phyloP scores from a whole-genome alignment of 2,113 vertebrate species.

The Ardeotis arabs region DNA sequence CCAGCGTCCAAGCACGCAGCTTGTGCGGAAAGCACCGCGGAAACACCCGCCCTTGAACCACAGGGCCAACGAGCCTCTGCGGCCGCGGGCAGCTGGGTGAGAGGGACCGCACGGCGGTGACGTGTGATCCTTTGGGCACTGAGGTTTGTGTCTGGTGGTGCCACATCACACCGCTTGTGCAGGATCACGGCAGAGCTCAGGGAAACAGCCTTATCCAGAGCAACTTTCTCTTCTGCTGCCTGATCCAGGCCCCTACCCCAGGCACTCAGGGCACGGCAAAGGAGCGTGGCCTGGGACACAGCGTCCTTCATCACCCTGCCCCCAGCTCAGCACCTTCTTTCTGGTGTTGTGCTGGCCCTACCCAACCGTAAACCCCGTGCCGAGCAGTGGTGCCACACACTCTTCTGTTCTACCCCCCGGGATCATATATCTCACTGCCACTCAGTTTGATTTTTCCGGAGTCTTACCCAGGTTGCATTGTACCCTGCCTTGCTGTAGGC shows the following conservation, averaged over 20 bases:
- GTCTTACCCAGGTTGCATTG: neutral
- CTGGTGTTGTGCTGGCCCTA: neutral
- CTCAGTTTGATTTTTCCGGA: neutral
- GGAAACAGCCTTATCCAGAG: neutral
- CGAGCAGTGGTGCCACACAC: neutral
- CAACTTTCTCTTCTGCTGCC: neutral
- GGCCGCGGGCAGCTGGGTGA: neutral
- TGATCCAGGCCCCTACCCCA: neutral
- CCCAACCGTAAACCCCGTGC: neutral
- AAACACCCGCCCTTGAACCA: neutral
- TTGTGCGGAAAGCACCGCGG: neutral
- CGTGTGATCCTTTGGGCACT: neutral
- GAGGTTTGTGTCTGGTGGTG: neutral
- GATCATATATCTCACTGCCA: neutral
- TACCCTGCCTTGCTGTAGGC: neutral
- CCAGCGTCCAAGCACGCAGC: neutral
- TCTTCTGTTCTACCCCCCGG: neutral
- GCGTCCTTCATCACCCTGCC: neutral
- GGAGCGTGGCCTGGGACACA: neutral
- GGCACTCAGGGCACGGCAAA: neutral
- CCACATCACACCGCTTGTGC: neutral
- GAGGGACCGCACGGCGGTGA: too few relatives aligned
- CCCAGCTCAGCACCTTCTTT: neutral
- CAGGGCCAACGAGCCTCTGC: neutral
- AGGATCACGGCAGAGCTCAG: fast-evolving